A percentile compares a stretch with the other conserved stretches of the same genome.
These are phyloP conservation scores for Acronicta psi DNA, from an alignment of 2,888 invertebrate species.

Conservation along the genomic window DNA sequence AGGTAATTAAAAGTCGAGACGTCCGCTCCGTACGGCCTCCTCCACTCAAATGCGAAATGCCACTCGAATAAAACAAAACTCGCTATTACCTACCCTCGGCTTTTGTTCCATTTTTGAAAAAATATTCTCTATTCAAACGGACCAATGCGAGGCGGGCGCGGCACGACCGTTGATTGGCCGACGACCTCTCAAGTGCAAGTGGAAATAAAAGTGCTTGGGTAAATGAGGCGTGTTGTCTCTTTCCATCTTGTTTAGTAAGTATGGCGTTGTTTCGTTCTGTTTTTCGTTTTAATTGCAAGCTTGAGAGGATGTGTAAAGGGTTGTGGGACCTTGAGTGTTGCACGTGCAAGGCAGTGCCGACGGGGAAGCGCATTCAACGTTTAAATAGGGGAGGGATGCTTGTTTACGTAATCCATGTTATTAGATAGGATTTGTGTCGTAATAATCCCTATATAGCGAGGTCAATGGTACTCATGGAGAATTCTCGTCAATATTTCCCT, in stretches of 20 bases:
- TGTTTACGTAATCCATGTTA: constrained; percentile 77
- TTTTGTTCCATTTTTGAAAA: constrained; percentile 84
- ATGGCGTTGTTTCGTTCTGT: constrained; percentile 75
- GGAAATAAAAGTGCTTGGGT: constrained; percentile 87
- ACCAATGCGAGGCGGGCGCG: constrained; percentile 85
- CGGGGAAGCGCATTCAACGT: constrained; percentile 83
- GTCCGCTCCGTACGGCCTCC: constrained; percentile 77
- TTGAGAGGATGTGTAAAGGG: constrained; percentile 87
- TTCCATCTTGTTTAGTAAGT: constrained; percentile 66
- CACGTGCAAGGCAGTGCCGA: constrained; percentile 79
- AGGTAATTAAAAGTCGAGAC: constrained; percentile 85
- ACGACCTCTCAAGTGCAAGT: constrained; percentile 84
- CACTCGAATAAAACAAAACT: constrained; percentile 88
- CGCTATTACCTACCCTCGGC: constrained; percentile 87
- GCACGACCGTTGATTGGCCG: constrained; percentile 88
- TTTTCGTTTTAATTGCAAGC: constrained; percentile 88
- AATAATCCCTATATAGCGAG: constrained; percentile 48
- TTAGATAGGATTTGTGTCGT: constrained; percentile 56
- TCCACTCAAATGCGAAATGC: constrained; percentile 83
- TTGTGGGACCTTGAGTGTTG: constrained; percentile 87
- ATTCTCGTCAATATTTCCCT: constrained; percentile 9
- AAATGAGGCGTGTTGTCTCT: constrained; percentile 84
- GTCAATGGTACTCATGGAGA: constrained; percentile 56
- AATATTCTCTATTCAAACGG: constrained; percentile 86
- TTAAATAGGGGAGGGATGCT: constrained; percentile 75